Base-by-base conservation (phyloP, 2,888 invertebrate species). In the Ferdinandea cuprea region DNA sequence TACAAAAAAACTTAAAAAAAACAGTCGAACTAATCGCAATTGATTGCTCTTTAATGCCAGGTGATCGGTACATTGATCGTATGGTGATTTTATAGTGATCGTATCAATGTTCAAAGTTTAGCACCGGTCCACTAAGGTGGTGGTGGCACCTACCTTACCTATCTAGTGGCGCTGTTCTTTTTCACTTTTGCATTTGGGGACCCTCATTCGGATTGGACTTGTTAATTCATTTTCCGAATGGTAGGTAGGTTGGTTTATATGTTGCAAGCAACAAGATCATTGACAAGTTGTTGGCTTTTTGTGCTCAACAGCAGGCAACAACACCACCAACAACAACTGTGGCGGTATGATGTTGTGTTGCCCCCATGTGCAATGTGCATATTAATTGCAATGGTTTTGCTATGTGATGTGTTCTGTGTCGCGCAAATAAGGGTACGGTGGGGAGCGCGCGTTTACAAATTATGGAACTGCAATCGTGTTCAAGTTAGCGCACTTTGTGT, bases 11-110 rank as follows among this genome's bases (percentile, higher is more conserved):
- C n/a, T n/a, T n/a, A n/a, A n/a, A n/a, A 68, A 72, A 17, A 48
- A 32, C 11, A 61, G 42, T 63, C 78, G 40, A 76, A 72, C 77
- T 83, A 83, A 83, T 83, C 81, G 81, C 81, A 77, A 72, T 76
- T 83, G 81, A 83, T 83, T 77, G 77, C 77, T 77, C 66, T 77
- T 73, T 83, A 77, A 78, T 73, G 72, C 77, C 72, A 83, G 72
- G 83, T 83, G 83, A 83, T 83, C 81, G 66, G 69, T 59, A 65
- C 58, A 66, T 46, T 48, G 76, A 76, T 81, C 76, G 66, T 40
- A 46, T 48, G 69, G 46, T 69, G 46, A 63, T 65, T 50, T 15
- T 32, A 52, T 32, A 59, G 40, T 46, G 72, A 54, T 44, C 73
- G 61, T 69, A 79, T 68, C 71, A 69, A 74, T 74, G 78, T 72